These are phyloP conservation scores for Hippocampus mohnikei DNA, from an alignment of 2,113 vertebrate species.

Conservation along the genomic window DNA sequence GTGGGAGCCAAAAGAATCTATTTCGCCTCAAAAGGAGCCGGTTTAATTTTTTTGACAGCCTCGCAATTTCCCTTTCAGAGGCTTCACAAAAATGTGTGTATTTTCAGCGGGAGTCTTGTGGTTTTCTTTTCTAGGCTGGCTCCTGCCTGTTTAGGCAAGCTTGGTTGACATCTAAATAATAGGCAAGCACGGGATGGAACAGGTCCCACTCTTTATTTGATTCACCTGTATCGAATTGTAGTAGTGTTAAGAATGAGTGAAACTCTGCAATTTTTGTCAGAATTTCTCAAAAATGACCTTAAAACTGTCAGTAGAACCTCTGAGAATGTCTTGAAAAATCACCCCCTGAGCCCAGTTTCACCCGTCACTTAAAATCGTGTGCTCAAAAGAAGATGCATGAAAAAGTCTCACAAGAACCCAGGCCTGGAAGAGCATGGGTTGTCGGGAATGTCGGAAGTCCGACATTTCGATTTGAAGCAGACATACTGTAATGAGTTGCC, in stretches of 20 bases:
- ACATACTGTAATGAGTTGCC: too few species aligned
- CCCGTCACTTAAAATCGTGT: background rate
- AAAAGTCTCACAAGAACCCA: background rate
- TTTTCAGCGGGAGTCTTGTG: slow-evolving; percentile 45
- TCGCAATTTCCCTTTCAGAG: slow-evolving; percentile 64
- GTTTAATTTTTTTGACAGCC: slow-evolving; percentile 65
- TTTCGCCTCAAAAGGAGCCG: slow-evolving; percentile 53
- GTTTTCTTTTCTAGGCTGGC: slow-evolving; percentile 45
- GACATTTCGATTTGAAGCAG: too few species aligned
- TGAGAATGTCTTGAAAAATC: background rate
- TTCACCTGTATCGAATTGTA: slow-evolving; percentile 27
- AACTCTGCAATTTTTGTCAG: background rate
- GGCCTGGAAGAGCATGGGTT: too few species aligned
- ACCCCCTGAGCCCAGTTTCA: background rate
- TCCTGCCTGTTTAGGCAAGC: slow-evolving; percentile 56
- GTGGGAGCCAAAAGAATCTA: slow-evolving; percentile 43
- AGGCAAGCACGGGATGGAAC: slow-evolving; percentile 47
- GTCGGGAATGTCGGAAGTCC: too few species aligned
- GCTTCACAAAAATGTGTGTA: slow-evolving; percentile 59
- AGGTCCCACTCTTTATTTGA: slow-evolving; percentile 53
- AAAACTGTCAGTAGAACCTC: background rate
- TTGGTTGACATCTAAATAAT: slow-evolving; percentile 65
- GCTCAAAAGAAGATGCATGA: background rate
- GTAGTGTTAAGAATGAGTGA: background rate
- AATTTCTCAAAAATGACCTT: background rate